These are phyloP conservation scores for Drosophila falleni DNA, from an alignment of 2,888 invertebrate genomes.

Conservation along the genomic window DNA sequence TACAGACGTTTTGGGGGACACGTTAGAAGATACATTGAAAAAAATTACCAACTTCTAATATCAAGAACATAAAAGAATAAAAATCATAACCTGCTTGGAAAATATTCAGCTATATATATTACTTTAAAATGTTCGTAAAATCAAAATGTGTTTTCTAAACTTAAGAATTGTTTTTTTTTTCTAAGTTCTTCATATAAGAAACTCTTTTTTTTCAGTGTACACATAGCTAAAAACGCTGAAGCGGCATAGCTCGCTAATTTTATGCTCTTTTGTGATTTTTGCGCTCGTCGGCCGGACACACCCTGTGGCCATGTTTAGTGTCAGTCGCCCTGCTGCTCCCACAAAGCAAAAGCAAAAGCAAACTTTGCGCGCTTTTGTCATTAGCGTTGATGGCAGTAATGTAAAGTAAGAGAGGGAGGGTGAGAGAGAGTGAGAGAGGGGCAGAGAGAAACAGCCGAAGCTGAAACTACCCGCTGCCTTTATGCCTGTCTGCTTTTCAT, in stretches of 20 bases:
- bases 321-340: constrained; percentile 29
- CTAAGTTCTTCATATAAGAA: too few species aligned
- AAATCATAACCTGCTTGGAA: too few species aligned
- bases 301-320: constrained; percentile 76
- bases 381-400: constrained; percentile 76
- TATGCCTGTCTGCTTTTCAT: constrained; percentile 70
- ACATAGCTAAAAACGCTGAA: constrained; percentile 40
- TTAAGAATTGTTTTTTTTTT: too few species aligned
- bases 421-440: not conserved
- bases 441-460: constrained; percentile 22
- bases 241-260: constrained; percentile 73
- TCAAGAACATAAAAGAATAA: too few species aligned
- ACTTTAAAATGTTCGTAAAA: too few species aligned
- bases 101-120: too few species aligned
- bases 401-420: constrained; percentile 35
- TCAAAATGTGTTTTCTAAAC: too few species aligned
- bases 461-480: constrained; percentile 52
- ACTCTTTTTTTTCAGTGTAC: too few species aligned
- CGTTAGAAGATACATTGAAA: constrained; percentile 12
- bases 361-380: constrained; percentile 80
- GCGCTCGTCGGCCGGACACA: constrained; percentile 72
- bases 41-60: too few species aligned
- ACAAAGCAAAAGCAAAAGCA: constrained; percentile 60
- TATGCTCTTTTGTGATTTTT: constrained; percentile 81
- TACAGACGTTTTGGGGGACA: constrained; percentile 24